These are phyloP conservation scores for Oryzias woworae DNA, from an alignment of 2,113 vertebrate genomes.

Conservation along the genomic window DNA sequence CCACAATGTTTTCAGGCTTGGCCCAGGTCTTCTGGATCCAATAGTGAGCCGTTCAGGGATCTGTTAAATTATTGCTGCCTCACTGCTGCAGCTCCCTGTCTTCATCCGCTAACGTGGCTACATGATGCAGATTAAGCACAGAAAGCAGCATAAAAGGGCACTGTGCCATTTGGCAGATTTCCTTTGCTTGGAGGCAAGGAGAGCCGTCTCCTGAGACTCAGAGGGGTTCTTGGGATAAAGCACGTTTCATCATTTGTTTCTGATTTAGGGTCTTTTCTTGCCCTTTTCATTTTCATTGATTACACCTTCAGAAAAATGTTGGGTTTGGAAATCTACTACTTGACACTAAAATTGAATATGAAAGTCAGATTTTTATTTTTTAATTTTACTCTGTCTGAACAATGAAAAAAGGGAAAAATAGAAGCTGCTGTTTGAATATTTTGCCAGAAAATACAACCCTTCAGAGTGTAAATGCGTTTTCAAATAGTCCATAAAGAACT, in stretches of 20 bases:
- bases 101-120: conserved; percentile 51
- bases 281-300: conserved; percentile 1
- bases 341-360: too few species aligned
- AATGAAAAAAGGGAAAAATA: too few species aligned
- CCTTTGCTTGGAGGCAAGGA: conserved; percentile 35
- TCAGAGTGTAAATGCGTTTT: too few species aligned
- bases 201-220: conserved; percentile 36
- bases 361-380: too few species aligned
- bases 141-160: conserved; percentile 54
- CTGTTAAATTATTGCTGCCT: conserved; percentile 54
- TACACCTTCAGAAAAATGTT: background rate
- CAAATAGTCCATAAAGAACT: too few species aligned
- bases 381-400: too few species aligned
- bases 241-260: conserved; percentile 5
- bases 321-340: too few species aligned
- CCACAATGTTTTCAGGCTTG: conserved; percentile 39
- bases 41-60: conserved; percentile 49
- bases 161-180: conserved; percentile 61
- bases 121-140: conserved; percentile 35
- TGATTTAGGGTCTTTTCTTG: conserved; percentile 26
- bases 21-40: conserved; percentile 2
- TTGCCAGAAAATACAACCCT: too few species aligned
- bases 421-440: too few species aligned
- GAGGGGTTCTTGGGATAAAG: conserved; percentile 33
- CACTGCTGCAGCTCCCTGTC: conserved; percentile 37